Percentiles rank a stretch among this genome's conserved stretches.
Conservation (phyloP, 2,797 vertebrate genomes). For the Agapornis canus region DNA sequence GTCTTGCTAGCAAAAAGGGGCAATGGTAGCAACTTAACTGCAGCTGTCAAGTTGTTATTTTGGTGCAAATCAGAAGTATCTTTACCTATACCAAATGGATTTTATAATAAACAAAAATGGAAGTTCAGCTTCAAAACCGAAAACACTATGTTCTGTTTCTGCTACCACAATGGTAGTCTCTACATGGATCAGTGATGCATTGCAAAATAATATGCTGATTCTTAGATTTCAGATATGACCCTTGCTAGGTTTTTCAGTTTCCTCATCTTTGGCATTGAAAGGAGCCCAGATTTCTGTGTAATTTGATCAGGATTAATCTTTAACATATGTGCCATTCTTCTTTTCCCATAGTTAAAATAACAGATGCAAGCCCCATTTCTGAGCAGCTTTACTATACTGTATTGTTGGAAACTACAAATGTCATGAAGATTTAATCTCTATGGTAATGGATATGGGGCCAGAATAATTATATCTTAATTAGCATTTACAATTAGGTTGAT, state of each 20-base stretch:
- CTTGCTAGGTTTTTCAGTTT: slow-evolving; percentile 19
- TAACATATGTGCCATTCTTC: slow-evolving; percentile 33
- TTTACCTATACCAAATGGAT: neutral
- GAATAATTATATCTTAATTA: neutral
- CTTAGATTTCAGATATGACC: neutral
- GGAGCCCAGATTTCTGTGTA: slow-evolving; percentile 10
- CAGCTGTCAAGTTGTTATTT: neutral
- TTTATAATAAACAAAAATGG: neutral
- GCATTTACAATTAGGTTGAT: neutral
- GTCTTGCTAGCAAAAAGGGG: neutral
- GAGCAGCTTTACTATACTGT: neutral
- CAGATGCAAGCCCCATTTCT: neutral
- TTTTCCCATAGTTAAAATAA: slow-evolving; percentile 26
- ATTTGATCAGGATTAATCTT: slow-evolving; percentile 48
- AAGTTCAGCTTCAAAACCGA: neutral
- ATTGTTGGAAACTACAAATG: neutral
- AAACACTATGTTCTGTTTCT: neutral
- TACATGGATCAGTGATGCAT: neutral
- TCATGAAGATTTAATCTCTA: neutral
- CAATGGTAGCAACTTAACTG: neutral
- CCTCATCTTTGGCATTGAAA: slow-evolving; percentile 8
- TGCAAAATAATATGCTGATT: neutral
- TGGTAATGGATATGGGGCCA: neutral
- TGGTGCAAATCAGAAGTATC: neutral
- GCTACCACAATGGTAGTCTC: neutral